Base-by-base conservation (phyloP, 1,140 invertebrate genomes). In the Aricia agestis region DNA sequence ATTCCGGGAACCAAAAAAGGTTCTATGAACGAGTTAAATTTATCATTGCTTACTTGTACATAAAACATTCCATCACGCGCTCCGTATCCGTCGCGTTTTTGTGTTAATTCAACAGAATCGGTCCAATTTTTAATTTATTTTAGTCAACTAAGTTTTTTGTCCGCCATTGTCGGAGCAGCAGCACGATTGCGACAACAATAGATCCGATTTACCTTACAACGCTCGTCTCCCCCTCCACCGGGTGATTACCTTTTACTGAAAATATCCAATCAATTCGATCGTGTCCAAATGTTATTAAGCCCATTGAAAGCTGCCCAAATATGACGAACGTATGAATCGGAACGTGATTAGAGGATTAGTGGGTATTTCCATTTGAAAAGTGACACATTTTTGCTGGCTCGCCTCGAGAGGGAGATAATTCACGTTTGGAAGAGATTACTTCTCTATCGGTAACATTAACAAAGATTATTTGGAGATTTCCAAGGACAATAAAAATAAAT, bases 241-340 rank as follows among this genome's bases (percentile, higher is more conserved):
- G 74, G 72, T 72, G 70, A 73, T 76, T 67, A 66, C 75, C 80
- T 78, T 82, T 74, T 80, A 79, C 66, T 59, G 68, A 69, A 69
- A 36, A 59, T 63, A 63, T 63, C 25, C 68, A 61, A 61, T 59
- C 52, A 57, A 41, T 69, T 69, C 58, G 57, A 18, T 69, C 66
- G 68, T 59, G 70, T 70, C 65, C 79, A 78, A 78, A 79, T 81
- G 74, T 79, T 78, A 80, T 78, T 82, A 84, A 84, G 79, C 76
- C 73, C 67, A 81, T 82, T 78, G 75, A 77, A 82, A 71, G 32
- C 71, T 42, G 58, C 52, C 72, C 74, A 78, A 82, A 79, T 76
- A 74, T 66, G 73, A 52, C 41, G 69, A 70, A 45, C 19, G 41
- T 42, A 68, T 41, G 36, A 71, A 58, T 25, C 65, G 41, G 42